Base-by-base conservation (phyloP, 2,113 vertebrate genomes). In the Thinocorus orbignyianus region DNA sequence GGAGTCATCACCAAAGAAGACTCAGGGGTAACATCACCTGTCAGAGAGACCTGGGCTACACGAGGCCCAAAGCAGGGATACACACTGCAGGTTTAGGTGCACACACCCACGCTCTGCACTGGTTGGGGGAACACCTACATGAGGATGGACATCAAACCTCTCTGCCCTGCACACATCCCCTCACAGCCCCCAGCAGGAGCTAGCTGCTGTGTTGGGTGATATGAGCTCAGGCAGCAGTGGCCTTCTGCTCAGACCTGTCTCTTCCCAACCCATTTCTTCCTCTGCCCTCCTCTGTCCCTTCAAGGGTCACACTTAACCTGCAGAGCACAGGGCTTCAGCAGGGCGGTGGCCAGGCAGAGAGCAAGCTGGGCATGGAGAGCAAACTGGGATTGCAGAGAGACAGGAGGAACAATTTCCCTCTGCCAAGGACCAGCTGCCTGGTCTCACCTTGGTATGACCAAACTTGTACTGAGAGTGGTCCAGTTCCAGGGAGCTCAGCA, bases 401-500 rank as follows among this genome's bases (percentile, higher is more conserved):
- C 35, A 37, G 39, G 6, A 81, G 16, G 25, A 26, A 37, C 11
- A 46, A 18, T 3, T 4, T 20, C 6, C 65, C 55, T 55, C 25
- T 54, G 17, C 35, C 33, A 14, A 20, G 54, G 35, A 61, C 25
- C 48, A 35, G 48, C 80, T 82, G 42, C 65, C 26, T 1, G 7
- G 16, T 44, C 90, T 91, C 93, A 98, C 98, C 98, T 98, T 98
- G n/a, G 98, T 98, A 88, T 98, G 98, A 81, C 98, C 98, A 78
- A 98, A 98, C 66, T 98, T 98, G 95, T 98, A 99, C 87, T 98
- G 98, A 0, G 97, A 94, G 81, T 62, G 97, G 88, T 99, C 98
- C 58, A 98, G 95, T 2, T 98, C 98, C 57, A 98, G 97, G 3
- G 98, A 99, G 77, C 92, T 94, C 76, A 98, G 96, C 82, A 98